Percentiles rank a stretch among this genome's conserved stretches.
phyloP scores from a whole-genome alignment of 2,113 vertebrate species.

The Calonectris borealis region DNA sequence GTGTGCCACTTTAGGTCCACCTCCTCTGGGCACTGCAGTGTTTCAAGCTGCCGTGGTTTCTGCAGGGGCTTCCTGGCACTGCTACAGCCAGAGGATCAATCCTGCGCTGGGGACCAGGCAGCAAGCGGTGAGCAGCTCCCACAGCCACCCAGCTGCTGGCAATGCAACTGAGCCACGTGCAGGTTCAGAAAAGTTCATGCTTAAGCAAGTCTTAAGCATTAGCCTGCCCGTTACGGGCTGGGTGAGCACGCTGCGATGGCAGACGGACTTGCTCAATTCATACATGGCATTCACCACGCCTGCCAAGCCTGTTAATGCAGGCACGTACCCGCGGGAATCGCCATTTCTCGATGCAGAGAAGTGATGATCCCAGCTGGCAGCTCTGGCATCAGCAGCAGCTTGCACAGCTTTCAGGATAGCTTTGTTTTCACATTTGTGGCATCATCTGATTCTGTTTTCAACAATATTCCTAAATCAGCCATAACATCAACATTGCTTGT shows the following conservation, averaged over 20 bases:
- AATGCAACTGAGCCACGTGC: background rate
- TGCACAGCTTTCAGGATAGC: background rate
- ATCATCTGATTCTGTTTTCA: background rate
- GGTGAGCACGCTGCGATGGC: fast-evolving
- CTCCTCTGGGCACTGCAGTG: fast-evolving
- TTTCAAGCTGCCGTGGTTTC: background rate
- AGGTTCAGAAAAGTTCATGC: background rate
- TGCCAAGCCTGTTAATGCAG: too few species aligned
- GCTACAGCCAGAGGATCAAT: background rate
- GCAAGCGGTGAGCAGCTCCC: background rate
- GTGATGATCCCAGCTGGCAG: background rate
- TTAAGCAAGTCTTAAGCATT: background rate
- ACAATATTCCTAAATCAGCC: background rate
- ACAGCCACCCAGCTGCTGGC: background rate
- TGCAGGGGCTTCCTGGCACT: background rate
- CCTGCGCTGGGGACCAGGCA: background rate
- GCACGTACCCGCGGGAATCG: background rate
- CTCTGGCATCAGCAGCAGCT: background rate
- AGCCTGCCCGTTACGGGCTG: fast-evolving
- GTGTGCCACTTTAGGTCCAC: too few species aligned
- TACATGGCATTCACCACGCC: fast-evolving
- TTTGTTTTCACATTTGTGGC: background rate
- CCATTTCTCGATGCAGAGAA: background rate
- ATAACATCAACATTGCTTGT: background rate
- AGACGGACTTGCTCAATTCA: fast-evolving